Base-by-base conservation (phyloP, 2,113 vertebrate genomes). In the Willisornis vidua region DNA sequence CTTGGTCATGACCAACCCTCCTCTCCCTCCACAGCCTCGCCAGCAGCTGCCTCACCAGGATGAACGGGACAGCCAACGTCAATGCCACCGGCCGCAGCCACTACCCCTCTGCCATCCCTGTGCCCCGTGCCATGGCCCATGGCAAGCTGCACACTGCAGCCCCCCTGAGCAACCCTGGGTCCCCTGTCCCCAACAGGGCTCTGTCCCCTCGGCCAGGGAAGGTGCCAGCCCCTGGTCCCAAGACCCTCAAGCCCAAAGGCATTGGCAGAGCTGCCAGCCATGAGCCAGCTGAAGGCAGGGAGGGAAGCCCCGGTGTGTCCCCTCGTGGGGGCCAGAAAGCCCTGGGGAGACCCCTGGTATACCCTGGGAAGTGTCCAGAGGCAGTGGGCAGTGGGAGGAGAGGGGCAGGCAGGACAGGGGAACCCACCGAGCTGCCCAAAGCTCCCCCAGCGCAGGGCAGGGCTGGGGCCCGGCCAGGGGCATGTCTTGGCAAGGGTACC, bases 51-150 rank as follows among this genome's bases (percentile, higher is more conserved):
- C 52, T 65, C 3, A 0, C 74, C 68, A 80, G 95, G 85, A 97
- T 97, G 97, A 97, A 97, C 13, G 95, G 97, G 61, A 97, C 28
- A 48, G 97, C 98, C 97, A 97, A 97, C 4, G 29, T 98, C 89
- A 97, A 88, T 68, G 74, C 97, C 0, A 12, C 95, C 2, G 31
- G 97, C 81, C 97, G 97, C 70, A 88, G 93, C 74, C 97, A 97
- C 87, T 97, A 85, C 18, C 25, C 49, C 65, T 98, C 98, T 1
- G 96, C 98, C 87, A 98, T 98, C 93, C 98, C 98, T 0, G 97
- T 98, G 96, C 98, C 98, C 24, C 94, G 96, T 1, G 49, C 97
- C 4, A 23, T 92, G 24, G 96, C 97, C 66, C 97, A 97, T 8
- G 19, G 96, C 93, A 98, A 98, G 59, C 88, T 52, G 11, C 97